Base-by-base conservation (phyloP, 2,113 vertebrate species). In the Columba livia region DNA sequence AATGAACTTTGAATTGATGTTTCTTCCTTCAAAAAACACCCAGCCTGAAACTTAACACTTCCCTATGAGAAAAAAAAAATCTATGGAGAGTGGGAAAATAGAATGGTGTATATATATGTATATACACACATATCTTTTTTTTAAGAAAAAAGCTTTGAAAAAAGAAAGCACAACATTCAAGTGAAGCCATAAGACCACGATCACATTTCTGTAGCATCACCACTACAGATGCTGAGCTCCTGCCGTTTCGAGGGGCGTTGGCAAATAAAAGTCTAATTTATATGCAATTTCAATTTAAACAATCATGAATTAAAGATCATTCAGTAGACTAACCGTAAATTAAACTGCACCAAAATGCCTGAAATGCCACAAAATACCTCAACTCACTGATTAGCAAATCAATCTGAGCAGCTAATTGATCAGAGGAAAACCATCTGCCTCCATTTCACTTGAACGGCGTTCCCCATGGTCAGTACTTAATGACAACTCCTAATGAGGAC, bases 251-350 rank as follows among this genome's bases (percentile, higher is more conserved):
- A 93, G 93, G 64, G 32, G 80, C 17, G 4, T 42, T 73, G 65
- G 66, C 86, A 95, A 91, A 85, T 60, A 92, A 94, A 88, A 54
- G 69, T 74, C 80, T 91, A 80, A 93, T 96, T 95, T 91, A 91
- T 66, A 96, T 85, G 81, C 93, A 93, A 92, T 85, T 92, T 94
- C 82, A 93, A 92, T 91, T 96, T 96, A 96, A 96, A 94, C 78
- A 89, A 91, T 93, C 86, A 95, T 93, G 88, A 96, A 96, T 95
- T 95, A 96, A 97, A 94, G 88, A 93, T 95, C 74, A 91, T 93
- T 79, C 57, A 53, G 64, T 0, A 88, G 85, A 84, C 93, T 82
- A 91, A 44, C 38, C 4, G 7, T 89, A 94, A 95, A 94, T 86
- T 94, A 92, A 94, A 86, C 51, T 29, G 74, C 53, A 71, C 61